Conservation (phyloP, 2,113 vertebrate species). For the Chamaetylas fuelleborni region DNA sequence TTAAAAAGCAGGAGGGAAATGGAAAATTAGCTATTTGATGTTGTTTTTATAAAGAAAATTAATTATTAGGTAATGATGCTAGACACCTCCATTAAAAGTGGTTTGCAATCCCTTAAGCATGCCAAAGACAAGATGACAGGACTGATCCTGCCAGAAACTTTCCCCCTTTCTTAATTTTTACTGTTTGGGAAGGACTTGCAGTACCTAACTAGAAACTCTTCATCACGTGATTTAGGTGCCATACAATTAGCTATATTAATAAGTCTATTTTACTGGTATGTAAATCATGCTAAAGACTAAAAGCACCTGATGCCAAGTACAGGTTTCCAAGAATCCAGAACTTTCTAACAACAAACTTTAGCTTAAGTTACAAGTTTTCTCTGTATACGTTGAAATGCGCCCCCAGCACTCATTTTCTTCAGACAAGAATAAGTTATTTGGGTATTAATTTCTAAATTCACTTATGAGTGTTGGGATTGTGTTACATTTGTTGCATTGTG, state of each 20-base stretch:
- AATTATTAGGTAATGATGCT: not conserved
- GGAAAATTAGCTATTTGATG: not conserved
- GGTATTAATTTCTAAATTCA: not conserved
- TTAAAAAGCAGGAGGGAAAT: not conserved
- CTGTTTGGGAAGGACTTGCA: not conserved
- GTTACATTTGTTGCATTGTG: not conserved
- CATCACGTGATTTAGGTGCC: not conserved
- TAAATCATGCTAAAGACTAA: not conserved
- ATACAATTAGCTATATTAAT: not conserved
- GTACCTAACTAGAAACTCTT: not conserved
- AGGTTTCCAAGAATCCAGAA: not conserved
- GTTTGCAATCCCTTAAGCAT: not conserved
- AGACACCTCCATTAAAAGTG: not conserved
- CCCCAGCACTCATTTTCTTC: not conserved
- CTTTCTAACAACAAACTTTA: not conserved
- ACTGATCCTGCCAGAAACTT: not conserved
- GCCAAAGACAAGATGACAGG: not conserved
- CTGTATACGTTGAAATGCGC: not conserved
- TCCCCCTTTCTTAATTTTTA: not conserved
- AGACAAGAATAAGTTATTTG: not conserved
- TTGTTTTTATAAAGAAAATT: not conserved
- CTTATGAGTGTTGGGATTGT: not conserved
- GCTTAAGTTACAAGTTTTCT: not conserved
- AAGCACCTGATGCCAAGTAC: not conserved
- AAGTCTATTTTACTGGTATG: not conserved